Base-by-base conservation (phyloP, 2,797 vertebrate species). In the Chromis chromis region DNA sequence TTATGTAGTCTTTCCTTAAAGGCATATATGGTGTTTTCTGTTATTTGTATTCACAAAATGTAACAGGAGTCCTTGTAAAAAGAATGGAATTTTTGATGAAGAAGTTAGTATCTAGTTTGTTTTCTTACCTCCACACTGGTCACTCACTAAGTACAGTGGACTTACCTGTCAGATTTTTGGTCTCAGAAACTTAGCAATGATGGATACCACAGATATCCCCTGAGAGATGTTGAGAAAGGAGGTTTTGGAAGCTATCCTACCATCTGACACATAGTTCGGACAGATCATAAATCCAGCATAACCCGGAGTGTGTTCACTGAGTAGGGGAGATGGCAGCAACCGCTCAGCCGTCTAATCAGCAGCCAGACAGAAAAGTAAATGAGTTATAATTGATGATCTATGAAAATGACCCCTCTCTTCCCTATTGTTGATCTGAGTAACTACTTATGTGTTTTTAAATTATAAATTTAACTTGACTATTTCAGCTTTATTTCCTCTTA, bases 1-100 rank as follows among this genome's bases (percentile, higher is more conserved):
- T 9, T 57, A 36, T 9, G 6, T 28, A 21, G 21, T 21, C 42
- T 36, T 11, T 11, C 11, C 28, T 71, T 24, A 25, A 28, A 62
- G 27, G 50, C 22, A 48, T 63, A 63, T n/a, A 63, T 55, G 40
- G 59, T 25, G 52, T 27, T 48, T 14, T 16, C 14, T 59, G 11
- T 28, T 52, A 28, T 57, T 58, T 65, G 24, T 11, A 1, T 36
- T 2, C 10, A 12, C 33, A 36, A 36, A 36, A 31, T 31, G 1
- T 8, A 31, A 31, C 31, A 31, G 6, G 9, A 31, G 7, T 31
- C 31, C 42, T 11, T 5, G 22, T 55, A 27, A 16, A 49, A 50
- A 21, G 21, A 25, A 19, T 21, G 3, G 44, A 70, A 36, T 27
- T 2, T 16, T 27, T 25, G 12, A 39, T n/a, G 17, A 31, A 22